These are phyloP conservation scores for Galleria mellonella DNA, from an alignment of 1,140 invertebrate species.

Conservation along the genomic window DNA sequence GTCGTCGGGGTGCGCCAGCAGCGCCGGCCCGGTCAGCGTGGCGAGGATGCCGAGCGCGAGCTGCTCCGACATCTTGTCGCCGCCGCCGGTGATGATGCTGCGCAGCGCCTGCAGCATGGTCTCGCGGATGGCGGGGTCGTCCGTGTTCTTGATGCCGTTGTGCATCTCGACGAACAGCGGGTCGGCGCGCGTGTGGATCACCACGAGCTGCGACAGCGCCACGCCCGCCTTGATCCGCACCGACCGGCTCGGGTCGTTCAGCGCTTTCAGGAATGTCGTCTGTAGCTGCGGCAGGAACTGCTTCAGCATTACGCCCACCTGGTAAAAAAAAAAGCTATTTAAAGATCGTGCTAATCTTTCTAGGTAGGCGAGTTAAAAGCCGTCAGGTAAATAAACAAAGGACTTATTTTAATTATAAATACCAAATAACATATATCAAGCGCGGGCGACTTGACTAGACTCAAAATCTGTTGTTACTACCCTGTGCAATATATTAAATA, in stretches of 20 bases:
- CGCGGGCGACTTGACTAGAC: too few relatives aligned
- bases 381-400: too few relatives aligned
- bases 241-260: constrained; percentile 90
- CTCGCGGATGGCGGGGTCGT: constrained; percentile 90
- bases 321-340: background rate
- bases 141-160: constrained; percentile 87
- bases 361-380: too few relatives aligned
- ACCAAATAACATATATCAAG: too few relatives aligned
- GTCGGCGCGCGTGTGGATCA: constrained; percentile 92
- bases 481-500: too few relatives aligned
- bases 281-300: constrained; percentile 98
- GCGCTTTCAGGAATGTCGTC: constrained; percentile 96
- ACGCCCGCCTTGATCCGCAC: constrained; percentile 93
- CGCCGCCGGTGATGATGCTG: constrained; percentile 86
- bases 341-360: too few relatives aligned
- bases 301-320: constrained; percentile 94
- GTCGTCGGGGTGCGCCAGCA: constrained; percentile 87
- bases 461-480: too few relatives aligned
- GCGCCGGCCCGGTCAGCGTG: constrained; percentile 78
- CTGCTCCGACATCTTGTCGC: constrained; percentile 91
- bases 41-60: constrained; percentile 85
- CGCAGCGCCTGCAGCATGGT: constrained; percentile 94
- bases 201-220: constrained; percentile 91
- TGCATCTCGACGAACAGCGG: constrained; percentile 94
- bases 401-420: too few relatives aligned